Evolutionary conservation across 2,113 vertebrate genomes (phyloP).

Genomic region (Pongo pygmaeus): DNA sequence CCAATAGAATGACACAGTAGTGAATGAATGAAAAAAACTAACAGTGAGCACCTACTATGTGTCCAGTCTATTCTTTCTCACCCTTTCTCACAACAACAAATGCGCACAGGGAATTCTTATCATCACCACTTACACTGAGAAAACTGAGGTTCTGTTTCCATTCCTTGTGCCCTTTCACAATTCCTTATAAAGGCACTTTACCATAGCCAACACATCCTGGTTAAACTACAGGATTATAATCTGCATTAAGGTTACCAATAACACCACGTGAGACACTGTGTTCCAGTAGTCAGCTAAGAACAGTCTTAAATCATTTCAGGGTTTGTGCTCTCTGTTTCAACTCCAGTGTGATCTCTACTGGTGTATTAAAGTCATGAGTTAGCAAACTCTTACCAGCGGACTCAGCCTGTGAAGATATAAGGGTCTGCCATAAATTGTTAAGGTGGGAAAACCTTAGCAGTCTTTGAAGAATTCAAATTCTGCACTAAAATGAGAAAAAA

Average conservation of each 20-base stretch:
- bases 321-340: background rate
- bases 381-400: background rate
- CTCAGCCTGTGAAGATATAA: background rate
- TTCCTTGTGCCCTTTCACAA: background rate
- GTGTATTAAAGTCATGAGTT: background rate
- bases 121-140: background rate
- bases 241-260: background rate
- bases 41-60: fast-evolving
- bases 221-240: background rate
- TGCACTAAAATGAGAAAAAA: background rate
- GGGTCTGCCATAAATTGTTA: background rate
- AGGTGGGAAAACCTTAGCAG: background rate
- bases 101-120: background rate
- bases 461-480: background rate
- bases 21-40: background rate
- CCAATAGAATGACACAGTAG: background rate
- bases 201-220: background rate
- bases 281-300: background rate
- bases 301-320: background rate
- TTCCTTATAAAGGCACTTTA: no score
- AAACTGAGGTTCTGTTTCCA: background rate
- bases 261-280: background rate
- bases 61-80: background rate
- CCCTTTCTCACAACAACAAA: background rate
- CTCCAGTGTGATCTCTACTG: background rate